Evolutionary conservation across 1,140 invertebrate genomes (phyloP), one percentile per base, ranked within the genome.

Genomic region (Brachionus sp.): DNA sequence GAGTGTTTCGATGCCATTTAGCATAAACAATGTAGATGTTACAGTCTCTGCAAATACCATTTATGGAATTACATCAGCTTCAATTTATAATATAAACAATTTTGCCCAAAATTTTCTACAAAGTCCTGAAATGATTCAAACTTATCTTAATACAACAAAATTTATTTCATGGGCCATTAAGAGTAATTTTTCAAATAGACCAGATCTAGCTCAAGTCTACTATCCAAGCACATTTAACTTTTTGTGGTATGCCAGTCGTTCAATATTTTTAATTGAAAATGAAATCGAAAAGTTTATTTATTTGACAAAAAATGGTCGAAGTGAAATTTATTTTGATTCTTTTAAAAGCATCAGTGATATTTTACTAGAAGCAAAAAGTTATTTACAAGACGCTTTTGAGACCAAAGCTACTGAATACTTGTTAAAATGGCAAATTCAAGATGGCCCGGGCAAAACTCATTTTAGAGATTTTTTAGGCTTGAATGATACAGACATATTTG

Each of bases 401-500:
- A 70, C 0, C 1, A 46, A 42, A 83, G 80, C 64, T 13, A 68
- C 64, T 13, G 62, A 80, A 16, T 66, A 29, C 44, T 53, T 70
- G 19, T 46, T 46, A 39, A 44, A 73, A 12, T 29, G n/a, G 44
- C 16, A 68, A 5, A 39, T 46, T 33, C 25, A 23, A 5, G 35
- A 29, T 37, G 62, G 25, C 86, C 25, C 29, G 83, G 25, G 25
- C 0, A 25, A 5, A 77, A 84, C 85, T 16, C 87, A 86, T 82
- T 87, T 86, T 83, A 86, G 87, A 70, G 86, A 87, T 64, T 88
- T 88, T 46, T 85, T 88, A 19, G 87, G 87, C 0, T 84, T 87
- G 46, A 85, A 85, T 25, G 87, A 88, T 78, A 37, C 84, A 6
- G 84, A 84, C 37, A 68, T 75, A 9, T 82, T 84, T 10, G 85